A percentile compares a stretch with the other conserved stretches of the same genome.
Conservation (phyloP, 1,140 invertebrate genomes). For the Onthophagus taurus region DNA sequence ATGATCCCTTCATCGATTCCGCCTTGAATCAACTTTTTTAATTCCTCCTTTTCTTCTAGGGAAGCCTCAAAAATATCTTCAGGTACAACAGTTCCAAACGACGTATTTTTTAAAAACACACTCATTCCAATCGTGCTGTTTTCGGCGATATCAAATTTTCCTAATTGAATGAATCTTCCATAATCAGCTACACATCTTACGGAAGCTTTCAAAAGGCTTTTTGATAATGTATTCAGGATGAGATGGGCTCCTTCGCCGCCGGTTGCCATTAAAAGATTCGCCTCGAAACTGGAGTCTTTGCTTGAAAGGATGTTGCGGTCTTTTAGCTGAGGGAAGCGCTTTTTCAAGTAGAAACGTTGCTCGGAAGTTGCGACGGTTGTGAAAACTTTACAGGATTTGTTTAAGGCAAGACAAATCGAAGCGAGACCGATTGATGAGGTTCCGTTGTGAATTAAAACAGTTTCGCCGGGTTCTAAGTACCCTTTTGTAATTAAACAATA, state of each 20-base stretch:
- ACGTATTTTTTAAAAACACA: conserved; percentile 46
- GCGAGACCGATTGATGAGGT: conserved; percentile 62
- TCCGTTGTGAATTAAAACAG: conserved; percentile 58
- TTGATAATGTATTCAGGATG: conserved; percentile 53
- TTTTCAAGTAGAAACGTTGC: conserved; percentile 34
- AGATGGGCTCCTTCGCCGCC: conserved; percentile 47
- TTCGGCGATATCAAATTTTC: conserved; percentile 60
- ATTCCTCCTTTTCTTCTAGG: conserved; percentile 26
- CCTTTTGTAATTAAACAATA: conserved; percentile 51
- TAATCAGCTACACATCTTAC: conserved; percentile 52
- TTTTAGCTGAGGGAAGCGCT: conserved; percentile 18
- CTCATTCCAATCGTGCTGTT: conserved; percentile 51
- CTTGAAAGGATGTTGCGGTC: conserved; percentile 44
- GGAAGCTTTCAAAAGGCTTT: conserved; percentile 53
- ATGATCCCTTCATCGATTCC: conserved; percentile 25
- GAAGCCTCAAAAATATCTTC: conserved; percentile 22
- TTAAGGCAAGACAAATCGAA: conserved; percentile 56
- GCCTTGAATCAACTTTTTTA: conserved; percentile 22
- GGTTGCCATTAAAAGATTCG: conserved; percentile 40
- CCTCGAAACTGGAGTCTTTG: conserved; percentile 46
- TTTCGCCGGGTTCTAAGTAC: conserved; percentile 45
- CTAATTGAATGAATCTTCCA: conserved; percentile 63
- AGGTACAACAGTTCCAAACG: conserved; percentile 27
- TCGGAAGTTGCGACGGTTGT: conserved; percentile 40
- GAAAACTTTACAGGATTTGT: conserved; percentile 37